Percentiles rank a stretch among this genome's conserved stretches.
These are phyloP conservation scores for Hapalemur alaotrensis DNA, from an alignment of 2,797 vertebrate genomes.

Conservation along the genomic window DNA sequence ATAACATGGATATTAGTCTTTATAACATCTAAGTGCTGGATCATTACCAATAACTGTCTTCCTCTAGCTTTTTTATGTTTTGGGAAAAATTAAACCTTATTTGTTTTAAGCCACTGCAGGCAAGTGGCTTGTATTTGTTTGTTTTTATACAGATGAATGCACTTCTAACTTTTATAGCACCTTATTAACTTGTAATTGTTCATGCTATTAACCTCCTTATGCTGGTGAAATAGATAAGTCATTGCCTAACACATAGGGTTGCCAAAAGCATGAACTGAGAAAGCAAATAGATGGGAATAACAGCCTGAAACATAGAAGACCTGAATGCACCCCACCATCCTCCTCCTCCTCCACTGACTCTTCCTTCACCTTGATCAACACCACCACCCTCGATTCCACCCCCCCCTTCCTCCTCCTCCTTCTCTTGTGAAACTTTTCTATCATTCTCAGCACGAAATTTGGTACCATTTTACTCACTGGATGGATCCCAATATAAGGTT, in stretches of 20 bases:
- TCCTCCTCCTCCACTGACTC: too few relatives aligned
- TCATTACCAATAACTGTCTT: neutral
- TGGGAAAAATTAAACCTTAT: neutral
- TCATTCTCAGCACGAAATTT: neutral
- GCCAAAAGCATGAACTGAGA: neutral
- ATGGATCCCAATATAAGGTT: neutral
- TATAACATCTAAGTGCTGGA: neutral
- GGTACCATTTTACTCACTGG: neutral
- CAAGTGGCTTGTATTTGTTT: neutral
- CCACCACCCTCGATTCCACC: accelerated
- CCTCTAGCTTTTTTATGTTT: neutral
- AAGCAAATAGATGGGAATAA: neutral
- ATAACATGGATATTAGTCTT: neutral
- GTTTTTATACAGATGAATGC: neutral
- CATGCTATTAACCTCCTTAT: neutral
- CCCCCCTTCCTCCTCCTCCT: accelerated
- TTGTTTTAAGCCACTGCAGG: neutral
- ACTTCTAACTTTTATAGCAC: neutral
- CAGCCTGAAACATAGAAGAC: neutral
- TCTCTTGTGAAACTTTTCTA: neutral
- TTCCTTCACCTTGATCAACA: neutral
- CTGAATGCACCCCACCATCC: neutral
- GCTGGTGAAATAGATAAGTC: neutral
- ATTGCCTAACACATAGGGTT: neutral
- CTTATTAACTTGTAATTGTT: neutral